Percentiles rank a stretch among this genome's conserved stretches.
Evolutionary conservation across 2,797 vertebrate genomes (phyloP).

Genomic region (Crocidura indochinensis): DNA sequence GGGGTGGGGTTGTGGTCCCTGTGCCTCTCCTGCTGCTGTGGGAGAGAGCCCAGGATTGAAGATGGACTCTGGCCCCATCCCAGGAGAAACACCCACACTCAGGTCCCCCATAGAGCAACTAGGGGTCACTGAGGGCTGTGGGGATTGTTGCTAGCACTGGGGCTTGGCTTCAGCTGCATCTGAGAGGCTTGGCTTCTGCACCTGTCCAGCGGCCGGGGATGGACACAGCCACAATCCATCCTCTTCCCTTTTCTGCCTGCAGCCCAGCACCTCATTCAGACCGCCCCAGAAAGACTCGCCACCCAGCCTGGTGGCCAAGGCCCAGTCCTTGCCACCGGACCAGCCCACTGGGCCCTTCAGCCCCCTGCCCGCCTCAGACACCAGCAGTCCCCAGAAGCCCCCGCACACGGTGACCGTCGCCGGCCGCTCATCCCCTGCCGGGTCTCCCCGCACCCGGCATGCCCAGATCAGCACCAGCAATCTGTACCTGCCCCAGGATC

Average conservation of each 20-base stretch:
- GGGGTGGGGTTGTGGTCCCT: neutral
- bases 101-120: too few species aligned
- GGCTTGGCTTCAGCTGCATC: neutral
- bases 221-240: neutral
- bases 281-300: constrained; percentile 85
- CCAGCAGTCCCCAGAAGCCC: constrained; percentile 92
- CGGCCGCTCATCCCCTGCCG: constrained; percentile 94
- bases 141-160: too few species aligned
- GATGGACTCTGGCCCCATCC: neutral
- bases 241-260: neutral
- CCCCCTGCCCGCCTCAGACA: constrained; percentile 87
- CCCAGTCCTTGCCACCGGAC: constrained; percentile 90
- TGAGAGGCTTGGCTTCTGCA: neutral
- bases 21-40: too few species aligned
- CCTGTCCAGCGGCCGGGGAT: neutral
- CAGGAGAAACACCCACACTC: too few species aligned
- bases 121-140: too few species aligned
- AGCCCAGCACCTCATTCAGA: constrained; percentile 88
- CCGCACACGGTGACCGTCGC: constrained; percentile 79
- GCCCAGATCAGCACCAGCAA: constrained; percentile 96
- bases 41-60: too few species aligned
- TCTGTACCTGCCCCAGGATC: constrained; percentile 92
- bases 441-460: constrained; percentile 95
- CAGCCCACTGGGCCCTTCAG: constrained; percentile 86
- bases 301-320: constrained; percentile 88